These are phyloP conservation scores for Leptopterna dolabrata DNA, from an alignment of 2,888 invertebrate genomes.

Conservation along the genomic window DNA sequence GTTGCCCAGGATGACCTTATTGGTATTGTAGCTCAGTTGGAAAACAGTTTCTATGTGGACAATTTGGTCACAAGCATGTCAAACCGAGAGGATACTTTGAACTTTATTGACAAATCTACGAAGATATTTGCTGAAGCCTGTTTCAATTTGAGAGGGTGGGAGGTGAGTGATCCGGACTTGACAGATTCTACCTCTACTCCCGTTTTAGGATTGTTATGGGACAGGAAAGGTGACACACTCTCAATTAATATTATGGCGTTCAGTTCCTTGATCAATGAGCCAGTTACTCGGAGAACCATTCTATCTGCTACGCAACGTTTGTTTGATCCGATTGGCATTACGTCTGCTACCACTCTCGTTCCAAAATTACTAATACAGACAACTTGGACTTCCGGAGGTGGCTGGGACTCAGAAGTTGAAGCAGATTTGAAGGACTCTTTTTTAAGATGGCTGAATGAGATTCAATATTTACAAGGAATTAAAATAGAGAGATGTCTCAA, in stretches of 20 bases:
- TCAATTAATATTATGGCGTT: no score
- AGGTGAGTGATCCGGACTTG: background rate
- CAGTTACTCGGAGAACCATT: background rate
- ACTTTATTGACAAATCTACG: background rate
- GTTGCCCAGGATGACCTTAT: background rate
- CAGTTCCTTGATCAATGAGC: no score
- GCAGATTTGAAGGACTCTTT: no score
- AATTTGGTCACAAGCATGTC: background rate
- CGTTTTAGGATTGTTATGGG: no score
- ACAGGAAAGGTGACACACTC: no score
- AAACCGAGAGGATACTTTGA: background rate
- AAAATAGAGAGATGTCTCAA: no score
- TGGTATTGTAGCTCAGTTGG: background rate
- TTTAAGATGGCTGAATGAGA: background rate
- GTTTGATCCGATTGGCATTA: background rate
- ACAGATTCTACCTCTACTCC: no score
- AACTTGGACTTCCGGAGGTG: no score
- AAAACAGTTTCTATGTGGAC: constrained; percentile 35
- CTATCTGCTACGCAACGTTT: background rate
- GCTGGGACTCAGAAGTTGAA: no score
- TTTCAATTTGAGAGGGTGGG: constrained; percentile 1
- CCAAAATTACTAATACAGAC: no score
- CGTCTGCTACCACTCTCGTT: background rate
- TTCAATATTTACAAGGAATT: no score
- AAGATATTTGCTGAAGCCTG: background rate